These are phyloP conservation scores for Dasyprocta punctata DNA, from an alignment of 2,113 vertebrate genomes.

Conservation along the genomic window DNA sequence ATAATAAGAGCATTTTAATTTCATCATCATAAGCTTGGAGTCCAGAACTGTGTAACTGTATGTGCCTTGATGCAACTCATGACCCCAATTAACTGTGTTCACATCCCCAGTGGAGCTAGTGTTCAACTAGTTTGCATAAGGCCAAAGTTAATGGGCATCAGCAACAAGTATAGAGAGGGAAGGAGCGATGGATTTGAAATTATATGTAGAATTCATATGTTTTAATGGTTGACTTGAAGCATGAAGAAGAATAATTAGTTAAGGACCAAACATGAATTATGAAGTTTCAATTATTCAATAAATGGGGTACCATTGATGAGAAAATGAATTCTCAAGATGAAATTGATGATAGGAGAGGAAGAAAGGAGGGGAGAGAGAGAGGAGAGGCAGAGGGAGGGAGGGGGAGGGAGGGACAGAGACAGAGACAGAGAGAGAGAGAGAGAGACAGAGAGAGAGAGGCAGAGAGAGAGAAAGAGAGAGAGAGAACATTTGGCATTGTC, in stretches of 20 bases:
- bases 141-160: background rate
- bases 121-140: background rate
- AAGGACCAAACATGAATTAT: background rate
- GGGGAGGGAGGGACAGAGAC: background rate
- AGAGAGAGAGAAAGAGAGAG: background rate
- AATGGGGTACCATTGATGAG: background rate
- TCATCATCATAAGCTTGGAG: background rate
- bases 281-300: background rate
- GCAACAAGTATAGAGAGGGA: background rate
- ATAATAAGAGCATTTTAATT: background rate
- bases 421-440: background rate
- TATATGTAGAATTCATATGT: background rate
- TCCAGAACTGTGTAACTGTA: background rate
- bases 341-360: background rate
- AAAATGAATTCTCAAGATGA: background rate
- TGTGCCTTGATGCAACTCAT: background rate
- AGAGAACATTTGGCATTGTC: background rate
- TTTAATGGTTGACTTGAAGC: background rate
- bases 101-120: background rate
- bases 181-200: background rate
- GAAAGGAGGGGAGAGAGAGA: background rate
- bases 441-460: background rate
- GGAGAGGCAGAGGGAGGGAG: too few relatives aligned
- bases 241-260: background rate
- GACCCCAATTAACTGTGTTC: background rate